phyloP scores from a whole-genome alignment of 2,888 invertebrate genomes.

The Archips crataeganus region DNA sequence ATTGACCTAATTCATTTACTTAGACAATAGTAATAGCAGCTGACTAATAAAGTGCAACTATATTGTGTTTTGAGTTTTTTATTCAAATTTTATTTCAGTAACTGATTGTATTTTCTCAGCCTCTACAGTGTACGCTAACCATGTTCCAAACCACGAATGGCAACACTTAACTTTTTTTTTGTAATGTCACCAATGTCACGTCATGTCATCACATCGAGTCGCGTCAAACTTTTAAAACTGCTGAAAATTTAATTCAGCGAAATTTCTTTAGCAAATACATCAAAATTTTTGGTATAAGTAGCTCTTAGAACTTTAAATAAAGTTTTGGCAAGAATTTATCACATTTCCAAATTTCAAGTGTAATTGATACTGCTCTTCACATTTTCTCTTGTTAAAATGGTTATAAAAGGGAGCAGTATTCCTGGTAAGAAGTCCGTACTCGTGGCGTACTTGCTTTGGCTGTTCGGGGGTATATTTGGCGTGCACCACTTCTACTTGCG shows the following conservation, averaged over 20 bases:
- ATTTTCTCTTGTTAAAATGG: conserved; percentile 48
- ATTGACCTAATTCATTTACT: conserved; percentile 21
- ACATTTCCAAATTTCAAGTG: not conserved
- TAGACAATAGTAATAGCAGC: not conserved
- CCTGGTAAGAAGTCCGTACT: conserved; percentile 85
- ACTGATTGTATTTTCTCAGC: not conserved
- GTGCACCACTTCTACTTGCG: conserved; percentile 96
- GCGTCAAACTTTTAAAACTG: conserved; percentile 38
- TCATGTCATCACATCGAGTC: conserved; percentile 36
- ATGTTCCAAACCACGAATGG: conserved; percentile 9
- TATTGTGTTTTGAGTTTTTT: not conserved
- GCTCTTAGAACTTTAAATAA: not conserved
- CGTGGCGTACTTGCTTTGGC: conserved; percentile 93
- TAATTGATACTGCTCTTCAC: conserved; percentile 25
- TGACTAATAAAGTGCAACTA: not conserved
- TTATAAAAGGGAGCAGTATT: conserved; percentile 51
- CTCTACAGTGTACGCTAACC: conserved; percentile 8
- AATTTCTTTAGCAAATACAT: conserved; percentile 6
- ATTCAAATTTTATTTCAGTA: not conserved
- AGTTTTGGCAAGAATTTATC: not conserved
- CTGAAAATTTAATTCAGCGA: conserved; percentile 27
- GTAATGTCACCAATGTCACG: conserved; percentile 43
- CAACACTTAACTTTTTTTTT: conserved; percentile 33
- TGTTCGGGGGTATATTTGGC: conserved; percentile 95
- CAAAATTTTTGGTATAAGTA: not conserved